Evolutionary conservation across 2,888 invertebrate species (phyloP).

Genomic region (Pharmacophagus antenor): DNA sequence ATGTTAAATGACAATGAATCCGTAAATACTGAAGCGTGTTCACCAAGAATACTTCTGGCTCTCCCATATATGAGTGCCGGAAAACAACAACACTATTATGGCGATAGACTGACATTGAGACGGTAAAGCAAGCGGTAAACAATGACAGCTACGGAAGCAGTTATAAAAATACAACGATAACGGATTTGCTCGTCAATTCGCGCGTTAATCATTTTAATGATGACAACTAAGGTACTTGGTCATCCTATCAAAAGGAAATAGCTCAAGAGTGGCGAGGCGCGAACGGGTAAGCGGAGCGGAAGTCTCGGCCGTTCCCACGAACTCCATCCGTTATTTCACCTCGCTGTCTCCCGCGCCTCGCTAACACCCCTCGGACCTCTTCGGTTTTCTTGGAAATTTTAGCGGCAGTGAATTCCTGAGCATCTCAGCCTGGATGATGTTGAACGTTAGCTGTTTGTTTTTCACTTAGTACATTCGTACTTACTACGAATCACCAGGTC

Average conservation of each 20-base stretch:
- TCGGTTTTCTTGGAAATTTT: conserved; percentile 44
- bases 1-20: no score
- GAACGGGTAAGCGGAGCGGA: conserved; percentile 67
- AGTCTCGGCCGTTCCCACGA: conserved; percentile 79
- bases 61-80: no score
- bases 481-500: not conserved
- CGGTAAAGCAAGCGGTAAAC: no score
- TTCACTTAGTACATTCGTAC: not conserved
- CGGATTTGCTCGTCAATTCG: no score
- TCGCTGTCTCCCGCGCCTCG: conserved; percentile 44
- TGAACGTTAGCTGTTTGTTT: conserved; percentile 15
- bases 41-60: no score
- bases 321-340: conserved; percentile 79
- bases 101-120: no score
- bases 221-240: conserved; percentile 39
- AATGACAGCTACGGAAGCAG: no score
- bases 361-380: conserved; percentile 34
- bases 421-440: conserved; percentile 11
- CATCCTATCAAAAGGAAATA: conserved; percentile 76
- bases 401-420: conserved; percentile 25
- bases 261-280: conserved; percentile 66
- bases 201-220: not conserved
- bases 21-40: no score
- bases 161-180: no score
- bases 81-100: no score